Conservation (phyloP, 2,888 invertebrate species). For the Trachelus iudaicus region DNA sequence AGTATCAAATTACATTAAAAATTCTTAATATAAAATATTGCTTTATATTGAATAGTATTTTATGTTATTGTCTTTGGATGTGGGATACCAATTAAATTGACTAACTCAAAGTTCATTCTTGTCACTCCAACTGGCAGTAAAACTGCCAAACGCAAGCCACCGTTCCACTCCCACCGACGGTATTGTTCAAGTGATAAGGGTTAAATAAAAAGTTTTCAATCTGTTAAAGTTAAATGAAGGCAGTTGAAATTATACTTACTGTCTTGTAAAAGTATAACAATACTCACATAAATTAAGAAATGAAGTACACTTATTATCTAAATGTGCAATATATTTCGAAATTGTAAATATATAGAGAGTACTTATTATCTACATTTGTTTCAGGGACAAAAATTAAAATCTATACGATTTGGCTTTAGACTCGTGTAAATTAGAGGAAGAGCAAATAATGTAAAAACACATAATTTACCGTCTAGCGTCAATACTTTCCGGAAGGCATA, state of each 20-base stretch:
- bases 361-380: conserved; percentile 21
- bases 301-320: conserved; percentile 18
- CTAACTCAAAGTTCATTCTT: background rate
- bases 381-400: conserved; percentile 18
- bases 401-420: conserved; percentile 21
- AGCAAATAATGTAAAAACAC: conserved; percentile 3
- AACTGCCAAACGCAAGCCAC: no score
- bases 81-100: background rate
- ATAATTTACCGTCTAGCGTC: conserved; percentile 14
- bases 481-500: conserved; percentile 7
- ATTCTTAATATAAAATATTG: background rate
- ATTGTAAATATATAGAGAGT: conserved; percentile 30
- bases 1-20: background rate
- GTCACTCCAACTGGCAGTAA: no score
- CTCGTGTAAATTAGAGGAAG: conserved; percentile 14
- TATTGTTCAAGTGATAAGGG: no score
- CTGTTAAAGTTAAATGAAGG: background rate
- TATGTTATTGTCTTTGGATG: background rate
- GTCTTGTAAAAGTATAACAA: background rate
- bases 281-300: background rate
- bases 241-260: background rate
- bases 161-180: no score
- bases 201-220: background rate
- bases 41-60: background rate
- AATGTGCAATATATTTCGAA: conserved; percentile 36